A percentile compares a stretch with the other conserved stretches of the same genome.
Conservation (phyloP, 1,140 invertebrate genomes). For the Coptotermes formosanus region DNA sequence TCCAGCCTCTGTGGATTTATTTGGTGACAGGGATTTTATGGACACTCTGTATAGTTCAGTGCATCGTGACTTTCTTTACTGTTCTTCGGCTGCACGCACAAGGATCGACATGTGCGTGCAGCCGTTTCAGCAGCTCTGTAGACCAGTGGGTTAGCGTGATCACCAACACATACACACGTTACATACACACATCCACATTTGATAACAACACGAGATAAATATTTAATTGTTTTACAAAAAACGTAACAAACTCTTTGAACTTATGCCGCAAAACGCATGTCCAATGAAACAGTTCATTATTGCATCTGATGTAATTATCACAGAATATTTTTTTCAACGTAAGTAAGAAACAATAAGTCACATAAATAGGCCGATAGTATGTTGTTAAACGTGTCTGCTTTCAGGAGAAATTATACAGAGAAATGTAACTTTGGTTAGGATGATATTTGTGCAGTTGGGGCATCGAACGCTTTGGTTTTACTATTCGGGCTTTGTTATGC, state of each 20-base stretch:
- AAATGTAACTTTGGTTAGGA: background rate
- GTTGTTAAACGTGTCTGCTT: background rate
- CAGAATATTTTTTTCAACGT: slow-evolving; percentile 20
- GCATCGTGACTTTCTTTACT: too few relatives aligned
- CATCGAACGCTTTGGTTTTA: background rate
- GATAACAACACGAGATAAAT: background rate
- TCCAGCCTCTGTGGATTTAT: too few relatives aligned
- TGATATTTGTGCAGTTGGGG: background rate
- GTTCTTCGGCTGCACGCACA: too few relatives aligned
- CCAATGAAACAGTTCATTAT: slow-evolving; percentile 31
- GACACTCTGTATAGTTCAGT: too few relatives aligned
- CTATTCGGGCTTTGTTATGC: too few relatives aligned
- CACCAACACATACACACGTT: background rate
- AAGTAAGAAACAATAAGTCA: slow-evolving; percentile 24
- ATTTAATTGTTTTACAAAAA: slow-evolving; percentile 17
- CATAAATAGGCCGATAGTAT: slow-evolving; percentile 29
- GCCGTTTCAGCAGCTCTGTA: too few relatives aligned
- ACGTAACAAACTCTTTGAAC: slow-evolving; percentile 20
- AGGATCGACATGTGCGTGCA: too few relatives aligned
- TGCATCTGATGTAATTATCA: slow-evolving; percentile 29
- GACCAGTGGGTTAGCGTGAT: too few relatives aligned
- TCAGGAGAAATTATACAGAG: slow-evolving; percentile 9
- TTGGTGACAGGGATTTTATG: too few relatives aligned
- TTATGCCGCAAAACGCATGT: slow-evolving; percentile 10
- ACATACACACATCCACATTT: background rate